These are phyloP conservation scores for Silurus lanzhouensis DNA, from an alignment of 2,797 vertebrate species.

Conservation along the genomic window DNA sequence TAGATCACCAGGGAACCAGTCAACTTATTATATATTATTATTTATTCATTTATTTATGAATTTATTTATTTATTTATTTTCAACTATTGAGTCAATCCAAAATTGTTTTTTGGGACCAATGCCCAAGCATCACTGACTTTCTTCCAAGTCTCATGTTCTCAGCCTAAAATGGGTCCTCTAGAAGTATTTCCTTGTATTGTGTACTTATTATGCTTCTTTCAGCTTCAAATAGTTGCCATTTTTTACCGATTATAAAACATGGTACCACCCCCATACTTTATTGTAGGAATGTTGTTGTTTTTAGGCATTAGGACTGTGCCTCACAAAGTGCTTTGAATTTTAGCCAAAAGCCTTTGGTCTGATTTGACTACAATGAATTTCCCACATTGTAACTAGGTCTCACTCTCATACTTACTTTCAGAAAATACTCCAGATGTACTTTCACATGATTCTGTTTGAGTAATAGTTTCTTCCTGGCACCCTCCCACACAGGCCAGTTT, in stretches of 20 bases:
- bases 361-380: slow-evolving; percentile 41
- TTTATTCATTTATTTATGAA: not conserved
- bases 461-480: slow-evolving; percentile 38
- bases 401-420: slow-evolving; percentile 37
- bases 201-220: not conserved
- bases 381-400: slow-evolving; percentile 20
- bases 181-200: not conserved
- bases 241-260: not conserved
- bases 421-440: slow-evolving; percentile 31
- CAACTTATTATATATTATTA: not conserved
- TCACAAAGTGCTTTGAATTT: not conserved
- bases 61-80: too few species aligned
- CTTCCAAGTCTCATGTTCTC: slow-evolving; percentile 1
- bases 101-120: not conserved
- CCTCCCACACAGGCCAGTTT: slow-evolving; percentile 34
- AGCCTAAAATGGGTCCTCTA: not conserved
- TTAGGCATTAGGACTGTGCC: slow-evolving; percentile 5
- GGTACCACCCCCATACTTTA: not conserved
- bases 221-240: not conserved
- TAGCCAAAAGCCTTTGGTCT: slow-evolving; percentile 14
- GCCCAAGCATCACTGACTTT: not conserved
- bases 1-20: too few species aligned
- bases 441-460: slow-evolving; percentile 38
- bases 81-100: not conserved
- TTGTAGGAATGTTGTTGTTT: slow-evolving; percentile 3